Base-by-base conservation (phyloP, 2,888 invertebrate species). In the Crocallis elinguaria region DNA sequence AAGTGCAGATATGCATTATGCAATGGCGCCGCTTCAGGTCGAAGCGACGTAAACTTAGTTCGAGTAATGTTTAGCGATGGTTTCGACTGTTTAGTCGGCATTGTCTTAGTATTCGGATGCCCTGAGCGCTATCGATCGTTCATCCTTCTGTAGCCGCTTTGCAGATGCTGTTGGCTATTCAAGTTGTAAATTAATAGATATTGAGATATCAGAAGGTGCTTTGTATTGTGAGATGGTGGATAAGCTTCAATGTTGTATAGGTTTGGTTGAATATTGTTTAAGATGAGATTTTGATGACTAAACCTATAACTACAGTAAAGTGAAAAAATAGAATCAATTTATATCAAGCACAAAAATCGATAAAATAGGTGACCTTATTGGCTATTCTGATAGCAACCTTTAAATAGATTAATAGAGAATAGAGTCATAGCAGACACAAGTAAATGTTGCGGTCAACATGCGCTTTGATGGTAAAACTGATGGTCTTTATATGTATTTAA, bases 1-100 rank as follows among this genome's bases (percentile, higher is more conserved):
- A 46, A 57, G 52, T 55, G 59, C 57, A 59, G 63, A 53, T 59
- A 64, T 64, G 61, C 64, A 64, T 64, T 56, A 61, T 64, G 64
- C 59, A 64, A 35, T 30, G 43, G 30, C 30, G 44, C n/a, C n/a
- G 21, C 48, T 48, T 36, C 44, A 52, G 51, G 50, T 51, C 49
- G 48, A 32, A 41, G 42, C 11, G 61, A 50, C 49, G 53, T 50
- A 41, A 56, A 59, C 57, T 64, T 57, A 64, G 59, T 64, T 61
- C 42, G 30, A 36, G 44, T 51, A 60, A 60, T 56, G 59, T 60
- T 63, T 61, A 57, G 59, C 52, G 45, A 52, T 36, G 56, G 64
- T 56, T 56, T 43, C 35, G 53, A 59, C 54, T 64, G 61, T 61
- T 61, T 62, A 60, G 54, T 49, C 49, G 21, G 36, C 23, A 46